Evolutionary conservation across 2,113 vertebrate genomes (phyloP), one percentile per base, ranked within the genome.

Genomic region (Muntiacus reevesi): DNA sequence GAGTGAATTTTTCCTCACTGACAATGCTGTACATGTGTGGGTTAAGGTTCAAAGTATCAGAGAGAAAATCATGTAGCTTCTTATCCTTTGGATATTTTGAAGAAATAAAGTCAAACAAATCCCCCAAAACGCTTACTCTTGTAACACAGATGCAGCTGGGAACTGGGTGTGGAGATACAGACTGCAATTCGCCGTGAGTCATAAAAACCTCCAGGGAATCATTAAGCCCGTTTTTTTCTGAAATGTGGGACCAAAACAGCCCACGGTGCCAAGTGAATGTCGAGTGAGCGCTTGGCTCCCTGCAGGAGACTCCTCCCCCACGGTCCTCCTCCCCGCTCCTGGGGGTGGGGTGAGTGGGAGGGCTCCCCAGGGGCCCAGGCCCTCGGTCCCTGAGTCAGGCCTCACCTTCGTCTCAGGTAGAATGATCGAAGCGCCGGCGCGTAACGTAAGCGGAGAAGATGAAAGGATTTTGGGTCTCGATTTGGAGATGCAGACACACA

Each of bases 361-460:
- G 36, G 11, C 6, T 1, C 9, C 7, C 11, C 8, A 6, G 25
- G 33, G 9, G 54, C 47, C 12, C 5, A 6, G 9, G 3, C 25
- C 23, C 27, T 3, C 2, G 2, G 6, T 7, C 40, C 92, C 23
- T 10, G 5, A 9, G 12, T 10, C 0, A 2, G 15, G 23, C 3
- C n/a, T 16, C 47, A 27, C 33, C 28, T 9, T 60, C 25, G 3
- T 45, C 71, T 76, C 23, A 13, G 5, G 3, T 5, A 3, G 84
- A 15, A 2, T 0, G 2, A 19, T 2, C 7, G 5, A 47, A 60
- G 50, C 47, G 10, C 9, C 4, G 0, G 1, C 28, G 0, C 9
- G 2, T 12, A 4, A 52, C 50, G 2, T 1, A 1, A n/a, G 10
- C n/a, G 2, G 8, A 71, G 57, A 36, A 40, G 27, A 5, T 0